Evolutionary conservation across 1,140 invertebrate genomes (phyloP), one percentile per base, ranked within the genome.

Genomic region (Bombus huntii): DNA sequence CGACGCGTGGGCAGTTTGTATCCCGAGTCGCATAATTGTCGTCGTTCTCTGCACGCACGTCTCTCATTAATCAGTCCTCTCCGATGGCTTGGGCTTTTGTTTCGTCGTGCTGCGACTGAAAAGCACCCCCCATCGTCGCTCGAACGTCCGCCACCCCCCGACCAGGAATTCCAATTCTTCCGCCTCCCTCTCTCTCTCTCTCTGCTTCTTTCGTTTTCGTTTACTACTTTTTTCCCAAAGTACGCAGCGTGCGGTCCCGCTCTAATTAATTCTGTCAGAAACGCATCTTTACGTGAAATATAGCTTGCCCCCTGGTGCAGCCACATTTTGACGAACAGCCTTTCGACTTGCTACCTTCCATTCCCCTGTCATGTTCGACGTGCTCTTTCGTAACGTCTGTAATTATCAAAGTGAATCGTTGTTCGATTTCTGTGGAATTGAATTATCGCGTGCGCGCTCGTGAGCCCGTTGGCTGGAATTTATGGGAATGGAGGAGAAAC

Each of bases 51-150:
- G 70, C 89, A 89, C 88, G 89, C 88, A 78, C 88, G 87, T 83
- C 85, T 81, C 87, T 86, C 88, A 86, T 89, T 89, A 89, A 89
- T 89, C 87, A 89, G 88, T 86, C 83, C 75, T 83, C 79, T 70
- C 83, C 87, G 88, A 88, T 88, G 83, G 73, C 76, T 72, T 13
- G 47, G 47, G 66, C 83, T 72, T 75, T 84, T 84, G 83, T 84
- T 72, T 72, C 66, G 37, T 15, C 31, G 81, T 42, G 62, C 81
- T 44, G 81, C 44, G 59, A 77, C 28, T 76, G 65, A 83, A 83
- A 83, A 68, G 73, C 37, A 73, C 53, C 80, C 80, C 28, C 80
- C 25, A 9, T 37, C 28, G 62, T 31, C 73, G 73, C 44, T 83
- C 28, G 44, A 77, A 68, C 59, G 73, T 83, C 31, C 59, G 37